A percentile compares a stretch with the other conserved stretches of the same genome.
Conservation (phyloP, 2,113 vertebrate genomes). For the Xiphophorus hellerii region DNA sequence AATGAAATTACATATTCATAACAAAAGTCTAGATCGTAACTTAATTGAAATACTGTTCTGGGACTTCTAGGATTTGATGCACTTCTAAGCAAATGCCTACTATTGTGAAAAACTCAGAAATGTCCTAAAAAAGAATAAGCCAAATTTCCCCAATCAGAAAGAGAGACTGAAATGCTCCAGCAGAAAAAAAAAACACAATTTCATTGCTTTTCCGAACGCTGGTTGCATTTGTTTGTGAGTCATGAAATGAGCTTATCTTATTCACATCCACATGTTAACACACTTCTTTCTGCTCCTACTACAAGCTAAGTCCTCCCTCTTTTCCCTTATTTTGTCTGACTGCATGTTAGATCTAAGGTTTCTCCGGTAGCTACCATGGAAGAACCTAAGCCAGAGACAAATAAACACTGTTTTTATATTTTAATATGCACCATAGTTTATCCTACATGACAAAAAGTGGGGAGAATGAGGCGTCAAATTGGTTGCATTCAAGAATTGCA, state of each 20-base stretch:
- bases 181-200: too few species aligned
- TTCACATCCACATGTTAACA: neutral
- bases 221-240: neutral
- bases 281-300: constrained; percentile 6
- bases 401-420: too few species aligned
- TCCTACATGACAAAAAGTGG: too few species aligned
- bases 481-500: too few species aligned
- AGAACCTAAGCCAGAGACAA: too few species aligned
- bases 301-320: neutral
- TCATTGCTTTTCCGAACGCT: too few species aligned
- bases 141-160: neutral
- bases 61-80: neutral
- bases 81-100: neutral
- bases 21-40: neutral
- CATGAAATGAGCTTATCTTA: neutral
- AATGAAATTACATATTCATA: neutral
- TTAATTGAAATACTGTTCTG: neutral
- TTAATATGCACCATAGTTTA: too few species aligned
- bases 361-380: neutral
- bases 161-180: too few species aligned
- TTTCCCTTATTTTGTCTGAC: constrained; percentile 2
- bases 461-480: neutral
- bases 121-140: too few species aligned
- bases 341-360: neutral
- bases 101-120: neutral